These are phyloP conservation scores for Semnopithecus entellus DNA, from an alignment of 2,113 vertebrate genomes.

Conservation along the genomic window DNA sequence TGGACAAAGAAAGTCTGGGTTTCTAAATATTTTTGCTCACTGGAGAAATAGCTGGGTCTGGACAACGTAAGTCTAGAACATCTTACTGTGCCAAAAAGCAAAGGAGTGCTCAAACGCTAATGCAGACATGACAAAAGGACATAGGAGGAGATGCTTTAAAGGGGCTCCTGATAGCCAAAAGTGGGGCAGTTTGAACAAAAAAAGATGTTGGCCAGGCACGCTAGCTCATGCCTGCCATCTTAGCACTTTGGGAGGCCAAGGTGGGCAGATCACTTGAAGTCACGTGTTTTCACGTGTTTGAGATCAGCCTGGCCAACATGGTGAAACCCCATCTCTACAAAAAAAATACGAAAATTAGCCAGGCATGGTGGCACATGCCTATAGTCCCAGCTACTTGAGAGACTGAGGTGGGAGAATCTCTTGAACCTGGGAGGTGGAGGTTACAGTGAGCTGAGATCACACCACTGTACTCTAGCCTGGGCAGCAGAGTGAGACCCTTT, in stretches of 20 bases:
- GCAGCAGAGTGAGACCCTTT: no score
- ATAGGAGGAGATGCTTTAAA: neutral
- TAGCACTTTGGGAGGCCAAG: no score
- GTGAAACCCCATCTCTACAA: no score
- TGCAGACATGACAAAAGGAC: neutral
- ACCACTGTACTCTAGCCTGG: no score
- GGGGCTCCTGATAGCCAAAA: neutral
- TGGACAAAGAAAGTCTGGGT: neutral
- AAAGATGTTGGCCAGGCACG: neutral
- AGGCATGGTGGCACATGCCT: neutral
- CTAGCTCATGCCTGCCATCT: no score
- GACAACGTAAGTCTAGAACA: neutral
- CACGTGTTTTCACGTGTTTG: no score
- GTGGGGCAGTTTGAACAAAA: neutral
- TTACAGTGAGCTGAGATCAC: no score
- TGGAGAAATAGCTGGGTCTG: neutral
- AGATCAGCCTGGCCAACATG: no score
- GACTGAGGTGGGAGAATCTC: no score
- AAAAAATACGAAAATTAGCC: neutral
- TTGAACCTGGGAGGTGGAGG: no score
- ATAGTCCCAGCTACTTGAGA: no score
- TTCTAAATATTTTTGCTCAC: constrained; percentile 17
- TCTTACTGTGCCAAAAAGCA: neutral
- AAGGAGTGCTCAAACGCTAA: neutral
- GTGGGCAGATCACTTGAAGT: no score